Percentiles rank a stretch among this genome's conserved stretches.
Evolutionary conservation across 2,888 invertebrate genomes (phyloP).

Genomic region (Bombylius major): DNA sequence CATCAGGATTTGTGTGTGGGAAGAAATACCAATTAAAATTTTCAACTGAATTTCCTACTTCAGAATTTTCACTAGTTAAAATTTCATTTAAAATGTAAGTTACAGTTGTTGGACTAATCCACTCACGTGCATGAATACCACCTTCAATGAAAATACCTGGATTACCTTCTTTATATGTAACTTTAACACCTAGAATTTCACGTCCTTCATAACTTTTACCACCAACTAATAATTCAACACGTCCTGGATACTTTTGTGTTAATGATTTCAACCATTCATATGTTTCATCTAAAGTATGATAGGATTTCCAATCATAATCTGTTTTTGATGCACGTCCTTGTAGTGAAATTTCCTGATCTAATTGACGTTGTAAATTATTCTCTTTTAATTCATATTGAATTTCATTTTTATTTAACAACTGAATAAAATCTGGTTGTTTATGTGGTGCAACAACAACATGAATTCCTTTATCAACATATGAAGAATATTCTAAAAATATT

Average conservation of each 20-base stretch:
- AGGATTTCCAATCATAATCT: conserved; percentile 24
- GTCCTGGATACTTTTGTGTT: conserved; percentile 36
- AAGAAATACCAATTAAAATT: conserved; percentile 61
- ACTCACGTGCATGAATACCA: conserved; percentile 63
- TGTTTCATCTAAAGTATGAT: conserved; percentile 36
- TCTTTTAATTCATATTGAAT: conserved; percentile 1
- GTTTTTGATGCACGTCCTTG: conserved; percentile 9
- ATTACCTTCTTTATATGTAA: conserved; percentile 37
- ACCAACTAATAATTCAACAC: conserved; percentile 38
- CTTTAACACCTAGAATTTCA: conserved; percentile 45
- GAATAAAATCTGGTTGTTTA: conserved; percentile 7
- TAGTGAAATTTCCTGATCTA: neutral
- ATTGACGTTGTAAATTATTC: conserved; percentile 5
- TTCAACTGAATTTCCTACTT: conserved; percentile 39
- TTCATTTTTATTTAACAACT: conserved; percentile 1
- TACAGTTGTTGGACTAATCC: conserved; percentile 53
- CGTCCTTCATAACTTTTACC: conserved; percentile 48
- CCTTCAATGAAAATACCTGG: conserved; percentile 48
- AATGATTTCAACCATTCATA: conserved; percentile 43
- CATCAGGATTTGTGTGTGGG: conserved; percentile 65
- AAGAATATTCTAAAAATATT: conserved; percentile 4
- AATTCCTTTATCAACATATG: neutral
- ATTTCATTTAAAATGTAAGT: conserved; percentile 51
- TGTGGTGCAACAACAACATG: conserved; percentile 8
- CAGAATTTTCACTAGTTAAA: conserved; percentile 41